Base-by-base conservation (phyloP, 2,113 vertebrate species). In the Sisor rabdophorus region DNA sequence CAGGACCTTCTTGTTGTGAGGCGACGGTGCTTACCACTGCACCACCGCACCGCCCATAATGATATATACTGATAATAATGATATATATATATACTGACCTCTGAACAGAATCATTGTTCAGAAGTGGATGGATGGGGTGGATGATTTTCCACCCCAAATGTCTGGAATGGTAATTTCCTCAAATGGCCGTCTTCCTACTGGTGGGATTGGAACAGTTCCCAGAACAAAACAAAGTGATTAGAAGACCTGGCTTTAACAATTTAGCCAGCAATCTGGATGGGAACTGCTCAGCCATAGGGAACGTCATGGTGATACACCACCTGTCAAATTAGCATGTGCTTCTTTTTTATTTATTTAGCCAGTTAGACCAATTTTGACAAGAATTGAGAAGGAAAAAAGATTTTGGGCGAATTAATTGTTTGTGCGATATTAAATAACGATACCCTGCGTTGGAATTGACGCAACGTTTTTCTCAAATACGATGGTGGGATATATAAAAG, bases 141-240 rank as follows among this genome's bases (percentile, higher is more conserved):
- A n/a, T n/a, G n/a, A n/a, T 69, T 4, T 69, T 69, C 28, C 11
- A 69, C 17, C 36, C 4, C 22, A 48, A 19, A 73, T 24, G 40
- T 44, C 44, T 48, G 40, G 55, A 60, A 72, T 22, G 20, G 36
- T 56, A 28, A 73, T 48, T 73, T 73, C 11, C 55, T 28, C 47
- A 73, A 60, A 73, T 19, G 40, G 22, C 40, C 7, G 15, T 59
- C 17, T 72, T 55, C 16, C 53, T 56, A 40, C 52, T 73, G 55
- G 50, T 73, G 36, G 22, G 55, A 20, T 60, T 73, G 56, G n/a
- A 73, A 73, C 44, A 28, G 36, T 26, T 73, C 55, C 54, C 71
- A 59, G 71, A 44, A 20, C 22, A 24, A 73, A 73, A 73, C 71
- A 73, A 73, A 59, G 65, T 60, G 56, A 48, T 73, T 48, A 60